Evolutionary conservation across 2,113 vertebrate species (phyloP), one percentile per base, ranked within the genome.

Genomic region (Poeciliopsis prolifica): DNA sequence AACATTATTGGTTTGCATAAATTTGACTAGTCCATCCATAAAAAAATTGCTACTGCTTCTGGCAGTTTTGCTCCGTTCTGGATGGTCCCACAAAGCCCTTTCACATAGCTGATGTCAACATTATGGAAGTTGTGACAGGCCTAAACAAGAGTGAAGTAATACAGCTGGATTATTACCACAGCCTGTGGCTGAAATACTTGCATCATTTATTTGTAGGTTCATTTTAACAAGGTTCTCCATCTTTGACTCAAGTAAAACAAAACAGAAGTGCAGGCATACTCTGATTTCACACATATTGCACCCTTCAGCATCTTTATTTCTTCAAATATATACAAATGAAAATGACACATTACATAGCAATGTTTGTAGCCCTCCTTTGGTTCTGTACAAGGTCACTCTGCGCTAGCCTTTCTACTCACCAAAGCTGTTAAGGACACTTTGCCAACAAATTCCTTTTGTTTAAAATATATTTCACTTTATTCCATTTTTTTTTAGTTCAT

Each of bases 61-160:
- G 30, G 30, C 30, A 31, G 30, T 75, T 88, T 95, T 40, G 95
- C 94, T 35, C 95, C 96, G 0, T 94, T 94, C 79, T 97, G 86
- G 44, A 95, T 70, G 3, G 97, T 96, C 30, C 97, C 97, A 2
- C 96, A 97, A 28, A 98, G 92, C 70, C 87, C 90, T 91, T 94
- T 96, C 82, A 98, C 85, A 0, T 96, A 95, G 88, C 92, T 94
- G 74, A 92, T 24, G 66, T 97, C 95, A 40, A 87, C 71, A 0
- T 94, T 94, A 60, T 37, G 63, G 90, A 98, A 98, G 85, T 97
- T 97, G 81, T 95, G 94, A 29, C 94, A 95, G 0, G 97, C 97
- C 96, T 96, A 63, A 9, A 79, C 28, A 70, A 26, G 19, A 42
- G 1, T 0, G 28, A 71, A 60, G 70, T 30, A 26, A 40, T 44